phyloP scores from a whole-genome alignment of 1,140 invertebrate species.

The Lanistes nyassanus region DNA sequence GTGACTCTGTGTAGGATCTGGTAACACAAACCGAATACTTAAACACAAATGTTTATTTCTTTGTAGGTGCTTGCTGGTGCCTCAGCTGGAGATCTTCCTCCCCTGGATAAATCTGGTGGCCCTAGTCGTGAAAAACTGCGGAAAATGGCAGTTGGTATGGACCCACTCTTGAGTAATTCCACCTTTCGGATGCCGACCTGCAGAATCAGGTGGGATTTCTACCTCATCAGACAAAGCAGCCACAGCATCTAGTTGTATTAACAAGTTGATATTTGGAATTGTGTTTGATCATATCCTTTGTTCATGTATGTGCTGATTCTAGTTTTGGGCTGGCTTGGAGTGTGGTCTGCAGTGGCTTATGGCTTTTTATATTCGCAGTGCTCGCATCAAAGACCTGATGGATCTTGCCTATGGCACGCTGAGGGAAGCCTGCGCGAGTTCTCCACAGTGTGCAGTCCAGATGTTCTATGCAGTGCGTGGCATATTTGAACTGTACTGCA shows the following conservation, averaged over 20 bases:
- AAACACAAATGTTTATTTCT: neutral
- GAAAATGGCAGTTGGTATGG: conserved; percentile 38
- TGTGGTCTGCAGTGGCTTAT: neutral
- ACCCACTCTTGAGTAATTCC: conserved; percentile 55
- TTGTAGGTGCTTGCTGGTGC: conserved; percentile 7
- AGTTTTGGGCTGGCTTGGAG: neutral
- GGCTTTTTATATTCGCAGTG: conserved; percentile 43
- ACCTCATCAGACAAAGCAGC: too few relatives aligned
- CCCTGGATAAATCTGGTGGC: conserved; percentile 14
- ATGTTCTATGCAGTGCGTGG: conserved; percentile 79
- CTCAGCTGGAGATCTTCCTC: conserved; percentile 18
- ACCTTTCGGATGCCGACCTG: conserved; percentile 69
- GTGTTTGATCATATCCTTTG: too few relatives aligned
- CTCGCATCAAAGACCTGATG: conserved; percentile 71
- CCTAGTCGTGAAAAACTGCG: conserved; percentile 22
- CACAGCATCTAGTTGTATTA: too few relatives aligned
- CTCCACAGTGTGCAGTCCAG: conserved; percentile 70
- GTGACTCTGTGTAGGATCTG: neutral
- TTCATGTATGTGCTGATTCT: too few relatives aligned
- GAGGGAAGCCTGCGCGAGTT: conserved; percentile 75
- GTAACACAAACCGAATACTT: neutral
- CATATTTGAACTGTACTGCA: conserved; percentile 83
- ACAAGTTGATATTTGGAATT: too few relatives aligned
- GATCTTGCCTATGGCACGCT: conserved; percentile 78
- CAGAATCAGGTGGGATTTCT: conserved; percentile 74